phyloP scores from a whole-genome alignment of 2,888 invertebrate genomes.

The Aphodius granarius region DNA sequence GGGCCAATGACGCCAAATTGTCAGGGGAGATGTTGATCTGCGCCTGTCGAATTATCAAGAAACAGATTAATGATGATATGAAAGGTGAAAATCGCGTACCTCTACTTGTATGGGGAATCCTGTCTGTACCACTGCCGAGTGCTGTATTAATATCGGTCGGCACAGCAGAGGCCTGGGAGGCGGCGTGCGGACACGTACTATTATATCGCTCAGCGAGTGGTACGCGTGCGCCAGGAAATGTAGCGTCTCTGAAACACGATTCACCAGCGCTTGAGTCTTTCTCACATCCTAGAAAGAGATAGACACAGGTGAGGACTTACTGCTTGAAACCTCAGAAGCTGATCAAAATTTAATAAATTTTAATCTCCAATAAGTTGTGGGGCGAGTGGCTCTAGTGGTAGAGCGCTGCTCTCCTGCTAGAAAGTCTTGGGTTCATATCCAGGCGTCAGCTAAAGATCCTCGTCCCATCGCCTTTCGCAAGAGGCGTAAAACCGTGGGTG shows the following conservation, averaged over 20 bases:
- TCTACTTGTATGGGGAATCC: slow-evolving; percentile 68
- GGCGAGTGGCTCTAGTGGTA: no score
- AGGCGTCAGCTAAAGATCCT: no score
- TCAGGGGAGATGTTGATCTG: slow-evolving; percentile 40
- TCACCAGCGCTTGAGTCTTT: slow-evolving; percentile 68
- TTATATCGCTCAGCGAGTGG: slow-evolving; percentile 86
- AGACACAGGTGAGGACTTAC: no score
- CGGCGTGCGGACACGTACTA: slow-evolving; percentile 67
- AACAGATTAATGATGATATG: neutral
- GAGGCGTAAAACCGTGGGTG: no score
- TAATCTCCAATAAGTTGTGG: no score
- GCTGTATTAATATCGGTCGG: slow-evolving; percentile 72
- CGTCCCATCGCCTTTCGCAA: no score
- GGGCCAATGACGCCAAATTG: slow-evolving; percentile 24
- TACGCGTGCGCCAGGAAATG: slow-evolving; percentile 88
- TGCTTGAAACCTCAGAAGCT: no score
- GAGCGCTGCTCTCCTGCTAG: no score
- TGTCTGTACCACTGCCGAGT: slow-evolving; percentile 65
- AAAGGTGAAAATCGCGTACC: slow-evolving; percentile 41
- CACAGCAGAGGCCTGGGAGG: slow-evolving; percentile 72
- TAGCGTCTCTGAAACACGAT: slow-evolving; percentile 76
- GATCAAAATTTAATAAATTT: no score
- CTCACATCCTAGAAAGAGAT: slow-evolving; percentile 50
- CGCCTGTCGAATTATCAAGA: slow-evolving; percentile 31
- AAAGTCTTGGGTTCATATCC: no score